Evolutionary conservation across 2,113 vertebrate species (phyloP).

Genomic region (Apus apus): DNA sequence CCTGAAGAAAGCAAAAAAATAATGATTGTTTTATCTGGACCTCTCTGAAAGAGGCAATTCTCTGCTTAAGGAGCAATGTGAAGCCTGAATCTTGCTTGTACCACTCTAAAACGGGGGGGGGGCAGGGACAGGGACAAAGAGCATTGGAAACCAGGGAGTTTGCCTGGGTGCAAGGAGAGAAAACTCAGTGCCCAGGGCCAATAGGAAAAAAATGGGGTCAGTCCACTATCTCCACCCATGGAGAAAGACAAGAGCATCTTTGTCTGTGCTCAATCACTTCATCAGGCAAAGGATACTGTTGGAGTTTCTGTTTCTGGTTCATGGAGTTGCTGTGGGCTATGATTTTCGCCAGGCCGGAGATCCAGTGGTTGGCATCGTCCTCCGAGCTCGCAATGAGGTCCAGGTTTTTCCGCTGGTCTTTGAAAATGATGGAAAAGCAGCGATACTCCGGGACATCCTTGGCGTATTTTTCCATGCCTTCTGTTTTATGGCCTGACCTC

Average conservation of each 20-base stretch:
- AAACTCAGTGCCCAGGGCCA: neutral
- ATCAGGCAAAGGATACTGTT: constrained; percentile 91
- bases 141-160: neutral
- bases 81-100: neutral
- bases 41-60: constrained; percentile 43
- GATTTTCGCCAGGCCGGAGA: constrained; percentile 84
- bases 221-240: neutral
- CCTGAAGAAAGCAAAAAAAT: constrained; percentile 9
- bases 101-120: neutral
- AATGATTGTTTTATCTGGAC: constrained; percentile 51
- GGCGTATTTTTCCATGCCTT: constrained; percentile 88
- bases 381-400: constrained; percentile 84
- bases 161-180: neutral
- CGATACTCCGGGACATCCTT: constrained; percentile 74
- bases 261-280: neutral
- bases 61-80: neutral
- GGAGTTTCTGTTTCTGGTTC: constrained; percentile 84
- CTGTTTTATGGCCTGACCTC: constrained; percentile 88
- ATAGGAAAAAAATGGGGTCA: neutral
- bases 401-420: constrained; percentile 85
- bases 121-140: too few relatives aligned
- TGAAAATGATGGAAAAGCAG: constrained; percentile 96
- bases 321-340: constrained; percentile 82
- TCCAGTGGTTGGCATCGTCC: constrained; percentile 83
- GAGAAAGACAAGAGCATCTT: constrained; percentile 44